These are phyloP conservation scores for Pocillopora verrucosa DNA, from an alignment of 64 coral and sea anemone species.

Conservation along the genomic window DNA sequence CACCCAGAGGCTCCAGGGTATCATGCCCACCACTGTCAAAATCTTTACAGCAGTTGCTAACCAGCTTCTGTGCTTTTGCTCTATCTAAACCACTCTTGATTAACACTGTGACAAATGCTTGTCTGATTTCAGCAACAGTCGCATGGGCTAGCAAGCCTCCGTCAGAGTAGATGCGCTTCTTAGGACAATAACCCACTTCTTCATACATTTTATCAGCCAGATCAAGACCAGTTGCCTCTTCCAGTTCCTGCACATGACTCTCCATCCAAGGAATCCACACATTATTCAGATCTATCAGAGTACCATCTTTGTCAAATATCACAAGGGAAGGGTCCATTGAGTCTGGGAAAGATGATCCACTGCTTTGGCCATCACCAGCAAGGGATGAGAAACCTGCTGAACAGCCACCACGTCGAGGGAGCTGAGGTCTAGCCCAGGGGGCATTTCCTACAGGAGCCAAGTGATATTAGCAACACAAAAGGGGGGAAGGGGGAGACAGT, in stretches of 20 bases:
- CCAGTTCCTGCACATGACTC: conserved; percentile 64
- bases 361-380: conserved; percentile 71
- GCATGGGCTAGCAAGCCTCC: conserved; percentile 85
- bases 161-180: conserved; percentile 58
- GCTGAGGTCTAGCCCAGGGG: conserved; percentile 65
- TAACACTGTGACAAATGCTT: conserved; percentile 81
- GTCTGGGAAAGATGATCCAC: conserved; percentile 3
- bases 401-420: conserved; percentile 8
- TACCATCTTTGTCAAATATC: conserved; percentile 98
- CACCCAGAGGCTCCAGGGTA: conserved; percentile 58
- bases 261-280: conserved; percentile 95
- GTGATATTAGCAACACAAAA: conserved; percentile 32
- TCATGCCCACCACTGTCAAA: conserved; percentile 75
- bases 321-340: conserved; percentile 55
- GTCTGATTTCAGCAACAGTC: conserved; percentile 75
- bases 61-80: conserved; percentile 39
- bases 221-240: conserved; percentile 58
- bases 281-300: conserved; percentile 85
- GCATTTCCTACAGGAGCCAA: conserved; percentile 53
- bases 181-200: conserved; percentile 81
- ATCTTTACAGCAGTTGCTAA: conserved; percentile 76
- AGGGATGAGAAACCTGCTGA: conserved; percentile 54
- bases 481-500: not conserved
- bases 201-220: conserved; percentile 73
- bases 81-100: conserved; percentile 60